Evolutionary conservation across 2,113 vertebrate species (phyloP).

Genomic region (Hucho hucho): DNA sequence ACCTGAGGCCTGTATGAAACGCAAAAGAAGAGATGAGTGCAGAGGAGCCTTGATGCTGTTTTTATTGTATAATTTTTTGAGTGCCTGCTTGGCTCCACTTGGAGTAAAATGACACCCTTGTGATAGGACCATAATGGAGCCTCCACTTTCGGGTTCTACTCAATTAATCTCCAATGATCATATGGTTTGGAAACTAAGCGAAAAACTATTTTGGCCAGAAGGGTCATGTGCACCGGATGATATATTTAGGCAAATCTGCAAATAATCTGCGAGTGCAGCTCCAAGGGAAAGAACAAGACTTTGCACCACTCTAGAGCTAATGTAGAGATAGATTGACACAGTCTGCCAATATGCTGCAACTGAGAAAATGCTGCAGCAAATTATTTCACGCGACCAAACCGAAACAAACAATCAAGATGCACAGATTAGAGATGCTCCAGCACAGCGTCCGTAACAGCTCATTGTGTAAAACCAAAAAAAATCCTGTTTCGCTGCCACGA

Average conservation of each 20-base stretch:
- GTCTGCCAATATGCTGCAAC: not conserved
- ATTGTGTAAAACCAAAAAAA: slow-evolving; percentile 13
- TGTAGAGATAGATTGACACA: not conserved
- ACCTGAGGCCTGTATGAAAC: slow-evolving; percentile 28
- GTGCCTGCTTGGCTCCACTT: too few species aligned
- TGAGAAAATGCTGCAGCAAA: not conserved
- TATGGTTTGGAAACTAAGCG: not conserved
- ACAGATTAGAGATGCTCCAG: slow-evolving; percentile 5
- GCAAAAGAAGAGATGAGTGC: slow-evolving; percentile 30
- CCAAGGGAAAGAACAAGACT: not conserved
- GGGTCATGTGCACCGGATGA: not conserved
- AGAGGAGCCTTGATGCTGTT: slow-evolving; percentile 8
- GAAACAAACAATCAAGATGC: slow-evolving; percentile 4
- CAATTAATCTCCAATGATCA: not conserved
- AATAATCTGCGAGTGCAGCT: not conserved
- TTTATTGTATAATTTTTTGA: not conserved
- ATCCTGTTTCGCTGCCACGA: slow-evolving; percentile 16
- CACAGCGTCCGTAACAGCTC: slow-evolving; percentile 5
- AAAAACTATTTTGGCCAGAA: not conserved
- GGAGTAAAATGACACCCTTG: not conserved
- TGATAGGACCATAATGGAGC: not conserved
- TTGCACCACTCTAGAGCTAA: not conserved
- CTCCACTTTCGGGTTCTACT: not conserved
- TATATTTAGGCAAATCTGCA: not conserved
- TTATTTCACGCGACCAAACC: slow-evolving; percentile 14